Evolutionary conservation across 2,888 invertebrate species (phyloP).

Genomic region (Andrena trimmerana): DNA sequence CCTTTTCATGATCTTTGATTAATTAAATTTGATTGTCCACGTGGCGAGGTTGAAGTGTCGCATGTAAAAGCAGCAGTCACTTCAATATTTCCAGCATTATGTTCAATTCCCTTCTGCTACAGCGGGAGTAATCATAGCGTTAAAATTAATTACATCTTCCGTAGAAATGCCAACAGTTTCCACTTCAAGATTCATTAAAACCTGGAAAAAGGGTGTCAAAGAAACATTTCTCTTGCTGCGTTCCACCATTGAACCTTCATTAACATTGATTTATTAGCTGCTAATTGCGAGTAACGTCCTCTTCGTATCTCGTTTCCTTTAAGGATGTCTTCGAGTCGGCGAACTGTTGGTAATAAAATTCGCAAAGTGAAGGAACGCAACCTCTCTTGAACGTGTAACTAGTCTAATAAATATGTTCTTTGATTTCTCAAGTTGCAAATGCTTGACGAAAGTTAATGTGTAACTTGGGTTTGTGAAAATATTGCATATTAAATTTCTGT

Average conservation of each 20-base stretch:
- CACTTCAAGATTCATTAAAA: constrained; percentile 17
- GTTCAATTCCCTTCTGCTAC: not conserved
- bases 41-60: no score
- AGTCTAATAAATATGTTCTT: not conserved
- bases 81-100: not conserved
- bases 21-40: no score
- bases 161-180: constrained; percentile 1
- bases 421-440: not conserved
- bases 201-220: constrained; percentile 1
- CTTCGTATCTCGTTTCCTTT: not conserved
- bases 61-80: not conserved
- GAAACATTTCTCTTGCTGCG: not conserved
- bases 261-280: constrained; percentile 46
- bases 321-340: constrained; percentile 2
- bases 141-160: constrained; percentile 5
- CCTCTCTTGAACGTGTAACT: not conserved
- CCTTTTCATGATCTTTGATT: no score
- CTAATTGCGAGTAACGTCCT: constrained; percentile 27
- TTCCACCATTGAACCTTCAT: constrained; percentile 24
- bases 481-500: no score
- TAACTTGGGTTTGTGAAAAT: no score
- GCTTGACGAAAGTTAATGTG: no score
- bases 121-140: not conserved
- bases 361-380: constrained; percentile 8
- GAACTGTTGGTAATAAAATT: not conserved